Evolutionary conservation across 2,797 vertebrate genomes (phyloP).

Genomic region (Platalea minor): DNA sequence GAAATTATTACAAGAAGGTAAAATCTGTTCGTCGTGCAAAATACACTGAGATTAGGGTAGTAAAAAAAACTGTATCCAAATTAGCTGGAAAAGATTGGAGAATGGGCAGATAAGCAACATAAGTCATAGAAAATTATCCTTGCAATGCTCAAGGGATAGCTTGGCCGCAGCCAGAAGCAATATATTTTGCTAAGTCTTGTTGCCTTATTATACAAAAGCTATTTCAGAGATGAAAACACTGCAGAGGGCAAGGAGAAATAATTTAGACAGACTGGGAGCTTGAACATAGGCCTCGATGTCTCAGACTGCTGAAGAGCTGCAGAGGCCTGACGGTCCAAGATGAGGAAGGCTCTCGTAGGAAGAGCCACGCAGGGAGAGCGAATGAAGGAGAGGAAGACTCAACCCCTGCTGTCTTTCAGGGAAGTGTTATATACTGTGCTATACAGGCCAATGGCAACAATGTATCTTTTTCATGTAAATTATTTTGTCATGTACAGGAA

Average conservation of each 20-base stretch:
- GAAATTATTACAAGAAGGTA: conserved; percentile 8
- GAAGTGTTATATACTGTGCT: background rate
- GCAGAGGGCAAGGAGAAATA: background rate
- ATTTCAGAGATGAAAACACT: conserved; percentile 11
- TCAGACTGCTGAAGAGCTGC: background rate
- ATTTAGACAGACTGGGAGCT: background rate
- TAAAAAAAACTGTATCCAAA: conserved; percentile 33
- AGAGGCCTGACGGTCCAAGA: background rate
- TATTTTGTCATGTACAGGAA: background rate
- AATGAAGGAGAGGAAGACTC: background rate
- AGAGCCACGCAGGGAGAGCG: background rate
- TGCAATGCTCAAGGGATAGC: background rate
- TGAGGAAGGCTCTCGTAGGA: background rate
- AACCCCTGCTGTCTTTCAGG: background rate
- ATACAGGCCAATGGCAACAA: background rate
- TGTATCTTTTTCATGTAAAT: background rate
- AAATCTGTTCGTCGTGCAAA: conserved; percentile 30
- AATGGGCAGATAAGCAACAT: conserved; percentile 18
- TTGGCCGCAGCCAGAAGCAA: background rate
- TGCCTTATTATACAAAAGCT: conserved; percentile 11
- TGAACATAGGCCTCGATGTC: background rate
- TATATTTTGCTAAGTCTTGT: conserved; percentile 16
- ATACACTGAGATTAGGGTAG: background rate
- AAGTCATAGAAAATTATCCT: conserved; percentile 32
- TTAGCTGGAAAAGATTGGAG: conserved; percentile 1